These are phyloP conservation scores for Carduelis carduelis DNA, from an alignment of 2,797 vertebrate species.

Conservation along the genomic window DNA sequence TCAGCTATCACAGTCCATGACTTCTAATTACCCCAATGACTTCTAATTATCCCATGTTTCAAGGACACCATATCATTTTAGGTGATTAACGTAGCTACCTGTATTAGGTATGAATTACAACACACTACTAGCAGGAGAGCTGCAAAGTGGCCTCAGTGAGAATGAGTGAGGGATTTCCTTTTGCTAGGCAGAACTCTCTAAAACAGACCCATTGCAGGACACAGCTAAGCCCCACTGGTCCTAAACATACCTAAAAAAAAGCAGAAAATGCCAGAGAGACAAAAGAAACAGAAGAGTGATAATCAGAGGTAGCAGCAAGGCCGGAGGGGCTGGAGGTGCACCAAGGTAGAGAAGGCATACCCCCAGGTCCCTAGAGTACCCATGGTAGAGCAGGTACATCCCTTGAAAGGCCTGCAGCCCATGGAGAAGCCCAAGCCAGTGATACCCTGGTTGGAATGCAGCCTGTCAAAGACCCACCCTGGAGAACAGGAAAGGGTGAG, in stretches of 20 bases:
- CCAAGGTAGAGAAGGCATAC: no score
- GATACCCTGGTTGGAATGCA: not conserved
- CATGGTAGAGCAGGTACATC: not conserved
- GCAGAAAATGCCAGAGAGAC: not conserved
- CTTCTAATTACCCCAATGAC: not conserved
- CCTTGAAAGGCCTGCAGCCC: not conserved
- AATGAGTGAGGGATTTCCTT: not conserved
- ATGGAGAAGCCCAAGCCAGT: not conserved
- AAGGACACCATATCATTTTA: not conserved
- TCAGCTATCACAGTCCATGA: not conserved
- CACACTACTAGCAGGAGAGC: not conserved
- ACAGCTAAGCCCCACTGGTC: not conserved
- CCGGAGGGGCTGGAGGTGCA: not conserved
- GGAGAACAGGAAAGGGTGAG: not conserved
- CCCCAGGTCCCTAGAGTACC: not conserved
- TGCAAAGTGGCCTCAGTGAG: not conserved
- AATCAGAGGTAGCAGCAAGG: not conserved
- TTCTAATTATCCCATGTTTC: not conserved
- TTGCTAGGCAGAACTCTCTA: not conserved
- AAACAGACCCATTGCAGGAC: not conserved
- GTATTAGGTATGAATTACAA: not conserved
- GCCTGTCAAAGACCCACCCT: not conserved
- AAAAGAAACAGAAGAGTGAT: not conserved
- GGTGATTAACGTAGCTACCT: not conserved
- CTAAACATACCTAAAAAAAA: not conserved